Percentiles rank a stretch among this genome's conserved stretches.
These are phyloP conservation scores for Bambusicola thoracicus DNA, from an alignment of 2,113 vertebrate species.

Conservation along the genomic window DNA sequence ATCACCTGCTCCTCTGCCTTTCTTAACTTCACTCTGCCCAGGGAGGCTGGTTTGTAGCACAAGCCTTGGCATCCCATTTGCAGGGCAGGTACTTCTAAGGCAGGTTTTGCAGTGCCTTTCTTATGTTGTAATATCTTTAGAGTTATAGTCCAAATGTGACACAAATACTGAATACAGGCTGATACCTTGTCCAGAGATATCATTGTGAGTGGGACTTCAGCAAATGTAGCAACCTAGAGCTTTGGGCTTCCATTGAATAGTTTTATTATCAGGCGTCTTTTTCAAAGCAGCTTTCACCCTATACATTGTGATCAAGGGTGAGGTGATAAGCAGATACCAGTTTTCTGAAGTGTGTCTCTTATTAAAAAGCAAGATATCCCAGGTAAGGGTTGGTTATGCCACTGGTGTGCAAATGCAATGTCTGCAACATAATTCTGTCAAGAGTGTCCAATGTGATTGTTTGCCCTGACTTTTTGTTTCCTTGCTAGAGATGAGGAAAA, in stretches of 20 bases:
- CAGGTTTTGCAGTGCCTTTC: background rate
- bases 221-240: background rate
- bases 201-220: background rate
- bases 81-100: background rate
- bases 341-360: background rate
- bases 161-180: background rate
- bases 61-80: background rate
- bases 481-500: background rate
- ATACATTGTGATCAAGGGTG: background rate
- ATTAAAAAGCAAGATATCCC: background rate
- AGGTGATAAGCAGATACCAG: background rate
- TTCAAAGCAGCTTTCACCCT: background rate
- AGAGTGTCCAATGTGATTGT: background rate
- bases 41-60: background rate
- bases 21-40: background rate
- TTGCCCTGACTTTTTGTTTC: background rate
- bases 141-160: background rate
- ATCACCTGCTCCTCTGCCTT: background rate
- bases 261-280: background rate
- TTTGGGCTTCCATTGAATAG: background rate
- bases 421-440: background rate
- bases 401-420: background rate
- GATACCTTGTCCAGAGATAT: background rate
- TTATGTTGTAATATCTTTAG: background rate
- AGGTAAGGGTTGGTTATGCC: background rate